Evolutionary conservation across 2,113 vertebrate genomes (phyloP), one percentile per base, ranked within the genome.

Genomic region (Pterocles burchelli): DNA sequence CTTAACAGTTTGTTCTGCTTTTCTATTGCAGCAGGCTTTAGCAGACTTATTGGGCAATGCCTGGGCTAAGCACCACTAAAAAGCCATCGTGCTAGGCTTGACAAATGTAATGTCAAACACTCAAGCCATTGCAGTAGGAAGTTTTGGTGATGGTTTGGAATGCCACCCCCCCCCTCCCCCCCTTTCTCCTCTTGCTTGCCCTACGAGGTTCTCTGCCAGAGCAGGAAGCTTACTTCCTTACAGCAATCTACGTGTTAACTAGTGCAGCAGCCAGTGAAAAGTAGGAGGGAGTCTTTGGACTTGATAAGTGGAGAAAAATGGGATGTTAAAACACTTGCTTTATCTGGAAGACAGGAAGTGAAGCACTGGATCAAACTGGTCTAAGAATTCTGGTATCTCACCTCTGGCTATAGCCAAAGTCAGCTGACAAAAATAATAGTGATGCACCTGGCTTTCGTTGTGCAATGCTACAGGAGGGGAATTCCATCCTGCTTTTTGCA

Each of bases 371-470:
- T 93, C 91, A 93, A 83, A 94, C 91, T 82, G 93, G 89, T 79
- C 73, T 93, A 82, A 68, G 78, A 89, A 94, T 91, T 52, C 73
- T 96, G 77, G 41, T 95, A 89, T 93, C 91, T 94, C 0, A 12
- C 95, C 54, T 85, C 66, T 22, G 66, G 89, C 89, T 93, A 36
- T 33, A 93, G 88, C 82, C 91, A 61, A 90, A 92, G 87, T 95
- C 94, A 96, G 91, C 91, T 93, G 94, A 96, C 76, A 89, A 90
- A 96, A 95, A 89, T 65, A 89, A 68, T 74, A 82, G 93, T 71
- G 87, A 94, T 94, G 84, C 95, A 95, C 94, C 94, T 96, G 94
- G 95, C 54, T 92, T 59, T 74, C 4, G 19, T 97, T 93, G 89
- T 73, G 87, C 91, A 96, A 91, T 82, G 84, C 67, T 87, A 33